A percentile compares a stretch with the other conserved stretches of the same genome.
phyloP scores from a whole-genome alignment of 2,888 invertebrate genomes.

The Agapostemon virescens region DNA sequence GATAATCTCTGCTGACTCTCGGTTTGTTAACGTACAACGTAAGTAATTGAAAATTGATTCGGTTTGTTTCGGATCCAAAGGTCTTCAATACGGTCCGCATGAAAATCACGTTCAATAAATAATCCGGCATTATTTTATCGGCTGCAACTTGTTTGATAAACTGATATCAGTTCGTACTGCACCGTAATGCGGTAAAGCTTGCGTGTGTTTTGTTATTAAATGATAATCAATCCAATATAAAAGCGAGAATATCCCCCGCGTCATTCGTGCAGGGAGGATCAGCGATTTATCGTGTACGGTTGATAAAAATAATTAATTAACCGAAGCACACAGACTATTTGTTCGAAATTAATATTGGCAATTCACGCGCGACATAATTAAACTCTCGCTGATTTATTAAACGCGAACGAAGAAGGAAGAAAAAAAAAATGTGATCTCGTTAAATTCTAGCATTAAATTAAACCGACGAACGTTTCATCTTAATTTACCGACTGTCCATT shows the following conservation, averaged over 20 bases:
- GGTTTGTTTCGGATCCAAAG: neutral
- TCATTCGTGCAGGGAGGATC: neutral
- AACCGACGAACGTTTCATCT: neutral
- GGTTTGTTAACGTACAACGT: neutral
- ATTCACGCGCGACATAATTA: neutral
- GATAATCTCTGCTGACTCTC: neutral
- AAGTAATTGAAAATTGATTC: neutral
- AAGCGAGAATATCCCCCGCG: neutral
- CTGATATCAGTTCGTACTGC: neutral
- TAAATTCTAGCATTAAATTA: neutral
- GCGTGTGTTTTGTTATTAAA: neutral
- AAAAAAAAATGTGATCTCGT: neutral
- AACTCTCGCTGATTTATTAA: neutral
- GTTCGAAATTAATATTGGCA: neutral
- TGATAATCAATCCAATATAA: neutral
- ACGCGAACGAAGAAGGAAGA: neutral
- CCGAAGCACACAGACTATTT: neutral
- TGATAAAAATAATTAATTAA: neutral
- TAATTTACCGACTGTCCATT: neutral
- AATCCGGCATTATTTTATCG: neutral
- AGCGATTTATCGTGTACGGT: neutral
- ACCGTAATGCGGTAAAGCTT: neutral
- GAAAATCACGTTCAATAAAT: neutral
- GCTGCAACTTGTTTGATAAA: neutral
- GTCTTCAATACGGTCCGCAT: neutral